phyloP scores from a whole-genome alignment of 2,113 vertebrate genomes.

The Chaetodon auriga region DNA sequence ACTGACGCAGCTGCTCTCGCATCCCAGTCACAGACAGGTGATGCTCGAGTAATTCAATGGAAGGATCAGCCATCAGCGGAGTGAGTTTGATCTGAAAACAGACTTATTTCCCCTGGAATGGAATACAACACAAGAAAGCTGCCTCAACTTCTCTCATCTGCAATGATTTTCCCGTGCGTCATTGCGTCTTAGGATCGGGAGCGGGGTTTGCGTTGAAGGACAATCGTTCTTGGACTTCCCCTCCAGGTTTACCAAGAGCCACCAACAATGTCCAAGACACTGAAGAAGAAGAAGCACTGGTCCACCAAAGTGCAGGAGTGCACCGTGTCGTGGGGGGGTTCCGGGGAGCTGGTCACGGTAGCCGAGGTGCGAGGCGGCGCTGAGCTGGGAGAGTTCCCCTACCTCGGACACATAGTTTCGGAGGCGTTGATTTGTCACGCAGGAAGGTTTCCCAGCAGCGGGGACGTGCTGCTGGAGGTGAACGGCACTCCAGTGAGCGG shows the following conservation, averaged over 20 bases:
- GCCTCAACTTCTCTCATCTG: slow-evolving; percentile 52
- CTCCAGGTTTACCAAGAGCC: slow-evolving; percentile 33
- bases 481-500: slow-evolving; percentile 97
- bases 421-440: slow-evolving; percentile 87
- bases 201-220: slow-evolving; percentile 39
- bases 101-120: slow-evolving; percentile 31
- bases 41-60: slow-evolving; percentile 54
- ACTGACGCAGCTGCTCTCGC: slow-evolving; percentile 73
- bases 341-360: slow-evolving; percentile 83
- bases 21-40: slow-evolving; percentile 58
- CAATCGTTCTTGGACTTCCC: slow-evolving; percentile 51
- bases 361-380: slow-evolving; percentile 91
- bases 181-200: slow-evolving; percentile 55
- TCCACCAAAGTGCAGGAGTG: slow-evolving; percentile 94
- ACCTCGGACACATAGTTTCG: slow-evolving; percentile 87
- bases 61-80: slow-evolving; percentile 5
- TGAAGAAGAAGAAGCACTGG: slow-evolving; percentile 97
- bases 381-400: slow-evolving; percentile 93
- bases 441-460: slow-evolving; percentile 87
- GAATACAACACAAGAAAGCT: slow-evolving; percentile 38
- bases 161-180: slow-evolving; percentile 62
- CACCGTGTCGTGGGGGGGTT: slow-evolving; percentile 88
- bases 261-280: slow-evolving; percentile 92
- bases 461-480: slow-evolving; percentile 95
- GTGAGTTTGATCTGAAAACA: slow-evolving; percentile 6